Percentiles rank a stretch among this genome's conserved stretches.
phyloP scores from a whole-genome alignment of 2,113 vertebrate genomes.

The Crotalus helleri region DNA sequence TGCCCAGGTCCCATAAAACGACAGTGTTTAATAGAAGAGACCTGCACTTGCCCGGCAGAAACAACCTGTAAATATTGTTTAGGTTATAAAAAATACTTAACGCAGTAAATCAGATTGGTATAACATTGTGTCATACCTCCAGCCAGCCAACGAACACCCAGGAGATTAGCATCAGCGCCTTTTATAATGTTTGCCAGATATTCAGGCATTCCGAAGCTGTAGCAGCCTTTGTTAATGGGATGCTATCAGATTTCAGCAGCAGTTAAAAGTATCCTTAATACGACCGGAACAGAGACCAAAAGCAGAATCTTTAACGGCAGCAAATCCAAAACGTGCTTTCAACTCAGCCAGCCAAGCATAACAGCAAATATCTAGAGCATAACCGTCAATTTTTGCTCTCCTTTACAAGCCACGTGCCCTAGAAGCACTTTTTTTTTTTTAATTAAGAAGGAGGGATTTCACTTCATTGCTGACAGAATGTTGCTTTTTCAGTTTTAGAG shows the following conservation, averaged over 20 bases:
- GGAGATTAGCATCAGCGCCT: background rate
- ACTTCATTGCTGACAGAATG: background rate
- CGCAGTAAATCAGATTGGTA: background rate
- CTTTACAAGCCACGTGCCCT: background rate
- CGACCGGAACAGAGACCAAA: background rate
- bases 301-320: background rate
- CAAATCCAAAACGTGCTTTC: background rate
- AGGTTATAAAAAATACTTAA: background rate
- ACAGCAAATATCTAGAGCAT: background rate
- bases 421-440: background rate
- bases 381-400: background rate
- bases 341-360: background rate
- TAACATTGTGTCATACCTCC: background rate
- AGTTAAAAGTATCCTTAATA: background rate
- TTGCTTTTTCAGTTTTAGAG: background rate
- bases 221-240: background rate
- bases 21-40: background rate
- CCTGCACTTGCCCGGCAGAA: background rate
- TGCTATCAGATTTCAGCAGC: background rate
- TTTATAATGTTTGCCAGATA: background rate
- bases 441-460: background rate
- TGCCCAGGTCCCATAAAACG: background rate
- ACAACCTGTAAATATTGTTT: background rate
- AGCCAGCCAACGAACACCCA: background rate
- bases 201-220: background rate